These are phyloP conservation scores for Dolichopus griseipennis DNA, from an alignment of 2,888 invertebrate species.

Conservation along the genomic window DNA sequence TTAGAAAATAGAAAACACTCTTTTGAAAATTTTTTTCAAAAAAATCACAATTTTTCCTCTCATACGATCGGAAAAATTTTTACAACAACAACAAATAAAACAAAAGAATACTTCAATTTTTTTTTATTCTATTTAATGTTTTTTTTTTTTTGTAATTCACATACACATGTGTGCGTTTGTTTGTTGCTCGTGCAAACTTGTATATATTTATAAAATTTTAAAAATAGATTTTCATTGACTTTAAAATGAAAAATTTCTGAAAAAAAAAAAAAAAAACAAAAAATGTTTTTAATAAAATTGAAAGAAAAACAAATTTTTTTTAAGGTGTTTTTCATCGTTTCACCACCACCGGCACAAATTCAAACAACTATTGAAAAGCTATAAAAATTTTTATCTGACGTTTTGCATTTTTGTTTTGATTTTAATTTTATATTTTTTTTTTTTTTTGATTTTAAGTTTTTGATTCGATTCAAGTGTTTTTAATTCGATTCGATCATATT, in stretches of 20 bases:
- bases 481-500: too few relatives aligned
- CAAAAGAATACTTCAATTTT: neutral
- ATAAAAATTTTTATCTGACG: too few relatives aligned
- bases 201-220: neutral
- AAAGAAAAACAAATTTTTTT: neutral
- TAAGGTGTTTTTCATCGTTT: neutral
- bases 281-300: neutral
- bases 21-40: too few relatives aligned
- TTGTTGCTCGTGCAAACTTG: neutral
- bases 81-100: too few relatives aligned
- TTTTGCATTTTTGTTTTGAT: too few relatives aligned
- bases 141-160: neutral
- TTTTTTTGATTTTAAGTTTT: too few relatives aligned
- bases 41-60: neutral
- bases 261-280: neutral
- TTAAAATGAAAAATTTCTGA: neutral
- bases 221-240: slow-evolving; percentile 6
- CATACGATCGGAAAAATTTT: neutral
- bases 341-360: neutral
- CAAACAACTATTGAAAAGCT: neutral
- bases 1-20: too few relatives aligned
- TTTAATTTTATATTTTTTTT: too few relatives aligned
- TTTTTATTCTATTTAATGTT: neutral
- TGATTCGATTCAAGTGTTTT: too few relatives aligned
- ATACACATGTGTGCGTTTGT: neutral